Evolutionary conservation across 2,797 vertebrate genomes (phyloP).

Genomic region (Margarornis squamiger): DNA sequence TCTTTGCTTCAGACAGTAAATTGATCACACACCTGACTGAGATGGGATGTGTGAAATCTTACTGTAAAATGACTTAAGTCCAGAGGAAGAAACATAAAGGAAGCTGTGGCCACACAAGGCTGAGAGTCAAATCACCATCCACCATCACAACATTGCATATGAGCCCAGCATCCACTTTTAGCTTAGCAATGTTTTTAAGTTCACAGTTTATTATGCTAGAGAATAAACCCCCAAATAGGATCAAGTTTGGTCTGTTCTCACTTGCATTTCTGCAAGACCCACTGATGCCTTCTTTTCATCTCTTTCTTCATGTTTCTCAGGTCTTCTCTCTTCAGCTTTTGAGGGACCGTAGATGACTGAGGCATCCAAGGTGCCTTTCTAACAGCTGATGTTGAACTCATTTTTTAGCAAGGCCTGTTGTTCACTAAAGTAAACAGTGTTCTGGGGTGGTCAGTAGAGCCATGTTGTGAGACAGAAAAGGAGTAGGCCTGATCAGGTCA

Average conservation of each 20-base stretch:
- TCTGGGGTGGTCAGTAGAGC: background rate
- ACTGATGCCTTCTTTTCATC: background rate
- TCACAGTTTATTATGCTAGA: background rate
- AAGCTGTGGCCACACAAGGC: background rate
- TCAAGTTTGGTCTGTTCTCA: fast-evolving
- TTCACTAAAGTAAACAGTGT: background rate
- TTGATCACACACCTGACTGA: background rate
- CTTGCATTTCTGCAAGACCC: background rate
- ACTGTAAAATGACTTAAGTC: background rate
- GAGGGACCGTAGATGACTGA: background rate
- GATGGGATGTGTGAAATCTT: background rate
- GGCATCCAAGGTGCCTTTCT: background rate
- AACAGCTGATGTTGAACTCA: background rate
- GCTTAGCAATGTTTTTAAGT: background rate
- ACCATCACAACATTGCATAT: background rate
- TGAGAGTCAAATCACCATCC: background rate
- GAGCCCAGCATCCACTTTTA: background rate
- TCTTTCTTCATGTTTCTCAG: background rate
- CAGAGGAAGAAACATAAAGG: background rate
- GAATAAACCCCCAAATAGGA: background rate
- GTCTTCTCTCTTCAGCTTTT: background rate
- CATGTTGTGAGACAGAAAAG: background rate
- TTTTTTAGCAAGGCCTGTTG: background rate
- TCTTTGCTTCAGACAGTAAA: background rate
- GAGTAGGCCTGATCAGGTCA: fast-evolving